Percentiles rank a stretch among this genome's conserved stretches.
Conservation (phyloP, 2,888 invertebrate genomes). For the Melinopterus prodromus region DNA sequence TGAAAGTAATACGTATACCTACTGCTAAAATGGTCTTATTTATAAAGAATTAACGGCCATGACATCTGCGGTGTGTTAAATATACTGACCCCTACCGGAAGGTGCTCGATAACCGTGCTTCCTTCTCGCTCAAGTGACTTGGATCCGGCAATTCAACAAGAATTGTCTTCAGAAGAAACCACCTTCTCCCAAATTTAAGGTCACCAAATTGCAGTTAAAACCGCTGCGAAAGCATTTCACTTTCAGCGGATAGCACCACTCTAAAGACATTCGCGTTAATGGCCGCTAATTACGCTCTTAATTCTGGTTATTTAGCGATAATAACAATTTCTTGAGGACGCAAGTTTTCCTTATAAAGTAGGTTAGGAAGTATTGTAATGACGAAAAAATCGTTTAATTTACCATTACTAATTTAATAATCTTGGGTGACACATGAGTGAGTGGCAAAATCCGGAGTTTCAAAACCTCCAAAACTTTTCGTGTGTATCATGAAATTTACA, state of each 20-base stretch:
- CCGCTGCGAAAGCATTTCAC: neutral
- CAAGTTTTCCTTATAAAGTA: neutral
- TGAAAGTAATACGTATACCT: neutral
- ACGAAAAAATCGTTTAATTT: neutral
- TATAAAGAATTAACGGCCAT: neutral
- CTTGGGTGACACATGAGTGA: neutral
- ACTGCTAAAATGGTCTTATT: neutral
- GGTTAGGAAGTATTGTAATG: neutral
- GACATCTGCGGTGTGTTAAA: neutral
- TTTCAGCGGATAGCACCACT: neutral
- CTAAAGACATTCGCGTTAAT: neutral
- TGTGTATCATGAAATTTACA: neutral
- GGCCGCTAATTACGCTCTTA: neutral
- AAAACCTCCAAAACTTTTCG: neutral
- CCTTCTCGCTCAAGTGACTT: conserved; percentile 31
- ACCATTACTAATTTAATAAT: neutral
- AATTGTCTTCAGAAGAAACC: neutral
- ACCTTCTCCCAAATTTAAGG: conserved; percentile 4
- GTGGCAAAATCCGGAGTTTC: neutral
- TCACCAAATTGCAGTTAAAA: neutral
- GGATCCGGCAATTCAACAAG: neutral
- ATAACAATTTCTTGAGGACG: neutral
- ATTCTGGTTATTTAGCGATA: neutral
- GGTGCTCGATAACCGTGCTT: conserved; percentile 45
- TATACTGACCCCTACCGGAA: conserved; percentile 37